Evolutionary conservation across 2,888 invertebrate genomes (phyloP).

Genomic region (Parnassius apollo): DNA sequence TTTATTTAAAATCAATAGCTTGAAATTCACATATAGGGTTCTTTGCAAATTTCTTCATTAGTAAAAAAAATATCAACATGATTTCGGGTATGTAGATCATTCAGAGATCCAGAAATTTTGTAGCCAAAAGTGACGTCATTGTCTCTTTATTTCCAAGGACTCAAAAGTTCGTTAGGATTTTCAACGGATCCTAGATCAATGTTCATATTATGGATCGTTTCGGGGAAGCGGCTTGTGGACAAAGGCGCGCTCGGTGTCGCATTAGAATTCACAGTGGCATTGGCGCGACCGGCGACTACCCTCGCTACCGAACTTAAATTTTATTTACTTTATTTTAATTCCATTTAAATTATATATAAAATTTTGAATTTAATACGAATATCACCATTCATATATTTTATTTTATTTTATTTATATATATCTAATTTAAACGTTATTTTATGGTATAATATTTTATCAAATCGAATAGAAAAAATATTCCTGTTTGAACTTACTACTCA

Average conservation of each 20-base stretch:
- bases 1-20: too few species aligned
- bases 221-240: constrained; percentile 40
- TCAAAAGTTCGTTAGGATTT: constrained; percentile 30
- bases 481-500: too few species aligned
- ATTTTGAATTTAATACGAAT: too few species aligned
- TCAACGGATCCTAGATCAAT: constrained; percentile 38
- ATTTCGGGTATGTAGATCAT: too few species aligned
- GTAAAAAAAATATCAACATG: too few species aligned
- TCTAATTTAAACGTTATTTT: too few species aligned
- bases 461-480: too few species aligned
- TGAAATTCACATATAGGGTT: too few species aligned
- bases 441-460: too few species aligned
- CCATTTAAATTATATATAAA: not conserved
- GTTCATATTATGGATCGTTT: constrained; percentile 31
- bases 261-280: constrained; percentile 36
- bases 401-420: too few species aligned
- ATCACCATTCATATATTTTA: too few species aligned
- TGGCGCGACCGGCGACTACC: constrained; percentile 21
- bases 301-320: constrained; percentile 4
- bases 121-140: constrained; percentile 11
- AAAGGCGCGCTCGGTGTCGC: constrained; percentile 31
- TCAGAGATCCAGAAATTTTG: not conserved
- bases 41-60: too few species aligned
- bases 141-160: constrained; percentile 16
- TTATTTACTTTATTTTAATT: constrained; percentile 19